Conservation (phyloP, 2,888 invertebrate species). For the Gymnosoma rotundatum region DNA sequence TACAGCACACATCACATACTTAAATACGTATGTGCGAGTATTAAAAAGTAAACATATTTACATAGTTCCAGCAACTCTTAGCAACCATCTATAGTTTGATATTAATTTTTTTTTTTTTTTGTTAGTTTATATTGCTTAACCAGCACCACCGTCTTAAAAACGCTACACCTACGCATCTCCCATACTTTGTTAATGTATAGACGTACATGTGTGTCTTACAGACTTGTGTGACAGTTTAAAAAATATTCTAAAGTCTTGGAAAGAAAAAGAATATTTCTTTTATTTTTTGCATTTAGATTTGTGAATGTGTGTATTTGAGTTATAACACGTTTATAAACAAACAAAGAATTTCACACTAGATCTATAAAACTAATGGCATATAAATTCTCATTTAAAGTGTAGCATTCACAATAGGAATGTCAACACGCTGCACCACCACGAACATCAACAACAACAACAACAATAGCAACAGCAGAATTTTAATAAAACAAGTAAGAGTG, state of each 20-base stretch:
- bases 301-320: slow-evolving; percentile 1
- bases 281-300: not conserved
- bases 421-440: slow-evolving; percentile 48
- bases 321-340: slow-evolving; percentile 61
- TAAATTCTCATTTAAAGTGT: slow-evolving; percentile 70
- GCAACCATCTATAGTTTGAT: slow-evolving; percentile 45
- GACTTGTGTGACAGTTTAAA: slow-evolving; percentile 60
- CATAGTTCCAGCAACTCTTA: slow-evolving; percentile 22
- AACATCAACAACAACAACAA: slow-evolving; percentile 9
- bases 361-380: slow-evolving; percentile 71
- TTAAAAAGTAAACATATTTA: slow-evolving; percentile 6
- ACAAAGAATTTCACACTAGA: slow-evolving; percentile 70
- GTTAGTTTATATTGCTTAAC: not conserved
- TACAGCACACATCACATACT: slow-evolving; percentile 11
- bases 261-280: not conserved
- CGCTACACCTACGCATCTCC: slow-evolving; percentile 66
- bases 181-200: slow-evolving; percentile 5
- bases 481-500: too few relatives aligned
- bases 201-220: not conserved
- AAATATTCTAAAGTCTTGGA: slow-evolving; percentile 45
- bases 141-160: slow-evolving; percentile 30
- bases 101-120: not conserved
- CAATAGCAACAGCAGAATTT: not conserved
- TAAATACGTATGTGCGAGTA: not conserved
- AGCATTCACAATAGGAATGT: slow-evolving; percentile 66